A percentile compares a stretch with the other conserved stretches of the same genome.
Evolutionary conservation across 2,113 vertebrate species (phyloP).

Genomic region (Rhegmatorhina hoffmannsi): DNA sequence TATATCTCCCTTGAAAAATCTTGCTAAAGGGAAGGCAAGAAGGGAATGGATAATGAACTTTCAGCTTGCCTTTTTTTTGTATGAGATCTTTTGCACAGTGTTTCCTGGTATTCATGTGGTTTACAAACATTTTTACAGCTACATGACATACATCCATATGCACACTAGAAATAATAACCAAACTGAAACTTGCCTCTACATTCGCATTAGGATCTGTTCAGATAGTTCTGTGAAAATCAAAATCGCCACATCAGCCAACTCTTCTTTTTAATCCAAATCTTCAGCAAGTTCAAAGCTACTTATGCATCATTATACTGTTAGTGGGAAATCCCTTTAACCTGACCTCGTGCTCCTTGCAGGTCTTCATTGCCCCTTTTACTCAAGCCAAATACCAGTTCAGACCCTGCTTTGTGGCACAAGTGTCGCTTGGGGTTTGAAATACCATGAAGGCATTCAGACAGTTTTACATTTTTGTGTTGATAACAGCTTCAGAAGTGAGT

Average conservation of each 20-base stretch:
- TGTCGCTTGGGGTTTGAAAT: neutral
- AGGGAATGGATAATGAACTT: conserved; percentile 27
- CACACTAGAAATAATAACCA: neutral
- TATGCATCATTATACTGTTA: neutral
- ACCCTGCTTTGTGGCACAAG: neutral
- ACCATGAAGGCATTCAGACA: neutral
- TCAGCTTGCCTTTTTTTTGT: neutral
- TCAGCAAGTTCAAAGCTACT: neutral
- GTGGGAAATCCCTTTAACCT: neutral
- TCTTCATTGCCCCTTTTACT: neutral
- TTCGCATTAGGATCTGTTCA: neutral
- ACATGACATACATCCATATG: neutral
- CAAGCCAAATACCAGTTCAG: neutral
- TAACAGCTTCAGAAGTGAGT: neutral
- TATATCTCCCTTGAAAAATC: neutral
- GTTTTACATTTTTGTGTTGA: neutral
- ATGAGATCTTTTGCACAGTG: neutral
- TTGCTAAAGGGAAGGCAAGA: neutral
- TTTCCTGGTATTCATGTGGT: neutral
- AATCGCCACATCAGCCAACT: neutral
- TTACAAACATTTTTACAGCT: neutral
- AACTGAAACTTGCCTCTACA: neutral
- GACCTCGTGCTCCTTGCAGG: neutral
- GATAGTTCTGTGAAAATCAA: neutral
- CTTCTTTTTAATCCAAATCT: neutral